These are phyloP conservation scores for Hyles lineata DNA, from an alignment of 2,888 invertebrate genomes.

Conservation along the genomic window DNA sequence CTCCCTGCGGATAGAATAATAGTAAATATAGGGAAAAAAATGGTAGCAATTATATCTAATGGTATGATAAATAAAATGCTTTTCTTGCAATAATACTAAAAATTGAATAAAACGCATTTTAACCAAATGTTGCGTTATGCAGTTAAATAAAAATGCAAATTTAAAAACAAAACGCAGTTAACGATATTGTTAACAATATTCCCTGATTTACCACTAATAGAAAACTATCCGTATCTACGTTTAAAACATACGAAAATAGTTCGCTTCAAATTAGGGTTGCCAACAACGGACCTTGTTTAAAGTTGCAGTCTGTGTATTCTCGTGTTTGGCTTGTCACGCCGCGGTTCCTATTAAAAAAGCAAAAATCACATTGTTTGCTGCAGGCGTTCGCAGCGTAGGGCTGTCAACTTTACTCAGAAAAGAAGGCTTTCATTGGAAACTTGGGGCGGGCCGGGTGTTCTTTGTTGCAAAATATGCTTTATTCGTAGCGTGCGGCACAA, in stretches of 20 bases:
- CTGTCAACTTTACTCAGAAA: slow-evolving; percentile 52
- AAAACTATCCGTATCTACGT: slow-evolving; percentile 7
- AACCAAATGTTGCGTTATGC: too few species aligned
- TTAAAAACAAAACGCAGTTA: not conserved
- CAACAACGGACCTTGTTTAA: slow-evolving; percentile 47
- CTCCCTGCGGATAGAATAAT: too few species aligned
- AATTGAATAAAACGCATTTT: not conserved
- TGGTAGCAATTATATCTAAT: too few species aligned
- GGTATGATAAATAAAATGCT: too few species aligned
- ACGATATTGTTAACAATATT: not conserved
- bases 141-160: not conserved
- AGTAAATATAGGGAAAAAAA: too few species aligned
- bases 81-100: too few species aligned
- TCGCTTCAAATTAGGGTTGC: slow-evolving; percentile 46
- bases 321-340: slow-evolving; percentile 51
- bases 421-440: slow-evolving; percentile 50
- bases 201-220: slow-evolving; percentile 11
- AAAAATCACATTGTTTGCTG: slow-evolving; percentile 59
- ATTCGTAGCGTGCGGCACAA: slow-evolving; percentile 25
- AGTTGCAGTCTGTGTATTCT: slow-evolving; percentile 48
- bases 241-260: slow-evolving; percentile 38
- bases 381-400: slow-evolving; percentile 48
- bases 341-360: slow-evolving; percentile 58
- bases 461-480: slow-evolving; percentile 29
- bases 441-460: slow-evolving; percentile 18